Evolutionary conservation across 1,140 invertebrate species (phyloP), one percentile per base, ranked within the genome.

Genomic region (Aethina tumida): DNA sequence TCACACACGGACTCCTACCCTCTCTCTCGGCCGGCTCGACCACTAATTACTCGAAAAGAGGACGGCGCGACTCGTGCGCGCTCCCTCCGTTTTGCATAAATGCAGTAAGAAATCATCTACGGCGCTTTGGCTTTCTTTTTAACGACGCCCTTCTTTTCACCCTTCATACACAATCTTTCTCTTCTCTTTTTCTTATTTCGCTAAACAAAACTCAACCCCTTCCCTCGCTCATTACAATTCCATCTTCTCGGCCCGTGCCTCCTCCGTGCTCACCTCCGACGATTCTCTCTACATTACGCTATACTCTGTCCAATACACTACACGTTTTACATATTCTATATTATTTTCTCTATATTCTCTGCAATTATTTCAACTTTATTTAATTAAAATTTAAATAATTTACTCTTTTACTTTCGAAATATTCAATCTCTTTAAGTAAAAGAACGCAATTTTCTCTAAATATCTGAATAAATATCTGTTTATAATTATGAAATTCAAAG

Each of bases 61-160:
- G 56, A 57, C 38, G 39, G 50, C 32, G 40, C 40, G 24, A 20
- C 28, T 39, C 40, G 34, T 38, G 31, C 41, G 30, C 45, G 45
- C 53, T 52, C 54, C 26, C 46, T 49, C 53, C 41, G 49, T 45
- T 59, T 59, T 59, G 57, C 57, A 59, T 59, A 59, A 58, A 50
- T 59, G 55, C 55, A 59, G 52, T 54, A 53, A 56, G 54, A 55
- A 56, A 56, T 56, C 52, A 53, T 53, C 50, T 45, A 49, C 54
- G 52, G 36, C 35, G 41, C 32, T 22, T 18, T 30, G 39, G 43
- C 22, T 35, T 44, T 34, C 36, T 44, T 44, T 44, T 44, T 44
- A 39, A 35, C 37, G 36, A 44, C 34, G 31, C 47, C 51, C 48
- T 47, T 50, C 44, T 50, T 45, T 49, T 49, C 49, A 37, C 42